A percentile compares a stretch with the other conserved stretches of the same genome.
Conservation (phyloP, 2,113 vertebrate species). For the Hylia prasina region DNA sequence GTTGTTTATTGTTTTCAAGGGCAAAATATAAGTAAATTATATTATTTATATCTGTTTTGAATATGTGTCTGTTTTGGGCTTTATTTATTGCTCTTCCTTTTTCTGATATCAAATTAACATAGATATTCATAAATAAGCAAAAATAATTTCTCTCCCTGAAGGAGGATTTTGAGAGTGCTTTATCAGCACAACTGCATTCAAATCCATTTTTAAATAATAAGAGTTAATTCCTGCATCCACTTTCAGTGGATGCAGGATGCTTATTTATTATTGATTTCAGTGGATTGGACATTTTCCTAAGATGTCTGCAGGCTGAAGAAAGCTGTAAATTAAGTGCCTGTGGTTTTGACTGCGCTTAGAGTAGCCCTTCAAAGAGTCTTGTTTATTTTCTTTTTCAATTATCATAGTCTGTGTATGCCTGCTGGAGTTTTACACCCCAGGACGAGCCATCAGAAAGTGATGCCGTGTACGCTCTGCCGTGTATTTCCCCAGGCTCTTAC, state of each 20-base stretch:
- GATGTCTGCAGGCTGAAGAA: neutral
- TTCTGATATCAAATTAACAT: neutral
- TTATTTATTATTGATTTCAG: neutral
- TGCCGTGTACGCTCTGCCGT: rapidly evolving
- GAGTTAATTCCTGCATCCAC: neutral
- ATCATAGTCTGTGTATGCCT: neutral
- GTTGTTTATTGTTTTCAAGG: neutral
- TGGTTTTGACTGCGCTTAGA: neutral
- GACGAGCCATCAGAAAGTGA: neutral
- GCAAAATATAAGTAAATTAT: neutral
- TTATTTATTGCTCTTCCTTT: neutral
- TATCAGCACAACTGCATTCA: neutral
- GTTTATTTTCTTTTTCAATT: neutral
- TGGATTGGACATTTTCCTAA: neutral
- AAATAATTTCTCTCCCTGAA: neutral
- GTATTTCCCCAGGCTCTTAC: neutral
- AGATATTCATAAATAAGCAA: neutral
- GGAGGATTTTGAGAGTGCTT: neutral
- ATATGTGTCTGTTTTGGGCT: neutral
- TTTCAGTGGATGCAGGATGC: too few species aligned
- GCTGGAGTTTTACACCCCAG: neutral
- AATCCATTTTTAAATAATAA: neutral
- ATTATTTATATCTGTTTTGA: neutral
- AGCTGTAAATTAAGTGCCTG: neutral
- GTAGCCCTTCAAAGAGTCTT: neutral